phyloP scores from a whole-genome alignment of 2,888 invertebrate species.

The Perithous albicinctus region DNA sequence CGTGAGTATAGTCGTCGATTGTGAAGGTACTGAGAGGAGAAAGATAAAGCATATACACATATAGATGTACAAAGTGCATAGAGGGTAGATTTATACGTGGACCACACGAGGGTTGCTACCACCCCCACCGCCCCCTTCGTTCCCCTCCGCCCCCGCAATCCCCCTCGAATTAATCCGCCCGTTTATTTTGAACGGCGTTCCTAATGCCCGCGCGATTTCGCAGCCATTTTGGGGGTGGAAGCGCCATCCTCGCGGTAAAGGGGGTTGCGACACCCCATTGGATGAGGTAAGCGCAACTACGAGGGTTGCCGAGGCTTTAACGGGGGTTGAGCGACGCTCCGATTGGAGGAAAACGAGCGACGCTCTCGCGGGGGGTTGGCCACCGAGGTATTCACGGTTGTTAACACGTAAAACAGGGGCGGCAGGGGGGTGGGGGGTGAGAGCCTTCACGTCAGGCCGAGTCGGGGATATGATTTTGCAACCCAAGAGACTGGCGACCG shows the following conservation, averaged over 20 bases:
- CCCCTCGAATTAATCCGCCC: constrained; percentile 83
- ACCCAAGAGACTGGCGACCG: constrained; percentile 38
- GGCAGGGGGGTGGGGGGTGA: constrained; percentile 17
- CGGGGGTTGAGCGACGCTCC: constrained; percentile 69
- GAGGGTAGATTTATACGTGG: constrained; percentile 9
- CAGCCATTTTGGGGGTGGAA: constrained; percentile 84
- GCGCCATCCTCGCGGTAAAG: constrained; percentile 71
- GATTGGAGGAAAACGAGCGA: constrained; percentile 60
- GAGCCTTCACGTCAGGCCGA: background rate
- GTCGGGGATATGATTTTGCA: constrained; percentile 4
- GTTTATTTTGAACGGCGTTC: constrained; percentile 83
- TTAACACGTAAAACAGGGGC: constrained; percentile 17
- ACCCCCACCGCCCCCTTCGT: no score
- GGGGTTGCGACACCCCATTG: constrained; percentile 69
- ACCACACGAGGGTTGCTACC: constrained; percentile 61
- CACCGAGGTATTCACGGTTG: constrained; percentile 48
- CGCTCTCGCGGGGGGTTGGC: constrained; percentile 55
- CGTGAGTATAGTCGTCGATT: constrained; percentile 59
- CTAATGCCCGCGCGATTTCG: constrained; percentile 82
- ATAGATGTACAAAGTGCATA: background rate
- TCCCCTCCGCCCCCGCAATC: constrained; percentile 68
- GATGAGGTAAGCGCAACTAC: constrained; percentile 70
- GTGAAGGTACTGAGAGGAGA: constrained; percentile 33
- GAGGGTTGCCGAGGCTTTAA: constrained; percentile 66
- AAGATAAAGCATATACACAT: background rate